Evolutionary conservation across 2,888 invertebrate species (phyloP).

Genomic region (Orchestes rusci): DNA sequence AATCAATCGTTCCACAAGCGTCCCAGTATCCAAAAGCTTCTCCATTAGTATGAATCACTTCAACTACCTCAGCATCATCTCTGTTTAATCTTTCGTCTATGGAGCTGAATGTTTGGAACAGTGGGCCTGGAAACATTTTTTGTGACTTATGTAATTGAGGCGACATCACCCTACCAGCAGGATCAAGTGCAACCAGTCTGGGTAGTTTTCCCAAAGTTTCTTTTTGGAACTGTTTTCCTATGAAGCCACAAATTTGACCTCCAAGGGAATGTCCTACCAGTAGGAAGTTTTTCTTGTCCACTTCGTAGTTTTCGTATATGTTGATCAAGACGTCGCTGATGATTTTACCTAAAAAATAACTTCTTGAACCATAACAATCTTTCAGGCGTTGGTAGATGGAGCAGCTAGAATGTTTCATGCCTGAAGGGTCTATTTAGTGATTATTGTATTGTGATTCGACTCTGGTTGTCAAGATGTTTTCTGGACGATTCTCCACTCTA

Average conservation of each 20-base stretch:
- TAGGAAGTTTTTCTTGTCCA: slow-evolving; percentile 29
- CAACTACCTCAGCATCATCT: slow-evolving; percentile 35
- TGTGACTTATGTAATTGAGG: too few species aligned
- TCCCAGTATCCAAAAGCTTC: slow-evolving; percentile 32
- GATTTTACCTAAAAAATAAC: slow-evolving; percentile 28
- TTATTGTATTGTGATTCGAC: too few species aligned
- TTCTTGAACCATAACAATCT: neutral
- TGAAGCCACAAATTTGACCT: slow-evolving; percentile 33
- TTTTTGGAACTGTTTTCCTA: slow-evolving; percentile 31
- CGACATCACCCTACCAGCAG: slow-evolving; percentile 32
- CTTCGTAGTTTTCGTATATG: slow-evolving; percentile 28
- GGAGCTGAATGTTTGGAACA: slow-evolving; percentile 29
- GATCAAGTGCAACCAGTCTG: slow-evolving; percentile 34
- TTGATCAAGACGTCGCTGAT: slow-evolving; percentile 30
- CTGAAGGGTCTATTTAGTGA: too few species aligned
- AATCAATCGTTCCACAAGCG: slow-evolving; percentile 35
- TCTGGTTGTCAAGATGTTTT: too few species aligned
- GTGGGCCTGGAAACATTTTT: slow-evolving; percentile 27
- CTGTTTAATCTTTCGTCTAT: slow-evolving; percentile 29
- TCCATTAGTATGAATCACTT: slow-evolving; percentile 36
- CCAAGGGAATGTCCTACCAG: slow-evolving; percentile 36
- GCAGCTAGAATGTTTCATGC: too few species aligned
- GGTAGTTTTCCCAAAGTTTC: slow-evolving; percentile 27
- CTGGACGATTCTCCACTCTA: too few species aligned
- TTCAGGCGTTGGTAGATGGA: too few species aligned